phyloP scores from a whole-genome alignment of 2,797 vertebrate species.

The Picus viridis region DNA sequence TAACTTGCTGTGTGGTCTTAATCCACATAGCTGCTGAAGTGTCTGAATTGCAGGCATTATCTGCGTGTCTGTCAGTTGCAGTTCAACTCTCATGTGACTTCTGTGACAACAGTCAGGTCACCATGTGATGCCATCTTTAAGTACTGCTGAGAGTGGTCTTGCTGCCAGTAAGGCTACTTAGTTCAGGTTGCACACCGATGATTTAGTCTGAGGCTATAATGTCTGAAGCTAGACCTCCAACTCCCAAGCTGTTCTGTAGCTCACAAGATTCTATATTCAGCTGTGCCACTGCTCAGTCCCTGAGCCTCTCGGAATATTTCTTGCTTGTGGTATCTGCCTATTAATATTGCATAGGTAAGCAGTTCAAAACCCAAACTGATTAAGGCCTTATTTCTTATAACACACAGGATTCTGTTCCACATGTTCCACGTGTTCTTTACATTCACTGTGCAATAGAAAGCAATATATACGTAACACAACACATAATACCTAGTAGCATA shows the following conservation, averaged over 20 bases:
- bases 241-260: background rate
- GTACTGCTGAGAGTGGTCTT: background rate
- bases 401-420: background rate
- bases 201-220: background rate
- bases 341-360: background rate
- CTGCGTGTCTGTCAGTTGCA: accelerated
- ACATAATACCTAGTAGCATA: background rate
- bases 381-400: background rate
- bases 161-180: background rate
- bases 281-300: background rate
- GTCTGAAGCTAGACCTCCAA: background rate
- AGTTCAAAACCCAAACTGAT: background rate
- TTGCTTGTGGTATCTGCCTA: background rate
- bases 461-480: accelerated
- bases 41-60: background rate
- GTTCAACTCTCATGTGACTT: background rate
- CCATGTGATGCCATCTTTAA: accelerated
- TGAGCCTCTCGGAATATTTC: background rate
- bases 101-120: background rate
- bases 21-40: accelerated
- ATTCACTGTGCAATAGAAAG: background rate
- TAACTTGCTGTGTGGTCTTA: background rate
- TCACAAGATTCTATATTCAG: background rate
- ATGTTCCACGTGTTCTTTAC: accelerated
- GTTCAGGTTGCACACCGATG: background rate